phyloP scores from a whole-genome alignment of 2,888 invertebrate genomes.

The Mesorhabditis sp. region DNA sequence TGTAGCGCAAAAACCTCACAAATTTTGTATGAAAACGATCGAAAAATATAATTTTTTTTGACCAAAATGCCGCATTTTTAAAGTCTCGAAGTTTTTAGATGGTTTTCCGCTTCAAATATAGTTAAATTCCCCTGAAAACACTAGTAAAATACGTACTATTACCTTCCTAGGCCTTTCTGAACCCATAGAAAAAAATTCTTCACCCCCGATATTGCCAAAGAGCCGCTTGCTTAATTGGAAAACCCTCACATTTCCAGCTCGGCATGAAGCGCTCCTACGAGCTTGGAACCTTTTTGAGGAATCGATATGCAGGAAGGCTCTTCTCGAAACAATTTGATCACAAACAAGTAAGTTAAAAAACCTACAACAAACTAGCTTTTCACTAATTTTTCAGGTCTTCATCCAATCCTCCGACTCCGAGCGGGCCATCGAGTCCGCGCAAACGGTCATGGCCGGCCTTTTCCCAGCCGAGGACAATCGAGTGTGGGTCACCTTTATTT shows the following conservation, averaged over 20 bases:
- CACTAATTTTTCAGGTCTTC: slow-evolving; percentile 30
- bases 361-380: not conserved
- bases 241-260: slow-evolving; percentile 28
- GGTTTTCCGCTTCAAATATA: no score
- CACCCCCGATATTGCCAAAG: no score
- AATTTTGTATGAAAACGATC: no score
- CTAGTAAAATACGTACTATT: no score
- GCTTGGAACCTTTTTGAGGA: slow-evolving; percentile 27
- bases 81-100: no score
- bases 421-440: slow-evolving; percentile 73
- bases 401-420: slow-evolving; percentile 59
- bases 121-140: no score
- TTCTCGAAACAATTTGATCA: not conserved
- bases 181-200: no score
- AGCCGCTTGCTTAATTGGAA: no score
- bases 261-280: slow-evolving; percentile 30
- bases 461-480: slow-evolving; percentile 61
- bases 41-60: no score
- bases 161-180: no score
- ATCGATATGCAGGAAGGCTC: slow-evolving; percentile 20
- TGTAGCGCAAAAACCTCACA: no score
- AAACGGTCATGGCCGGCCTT: slow-evolving; percentile 76
- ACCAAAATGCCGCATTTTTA: no score
- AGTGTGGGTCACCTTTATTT: slow-evolving; percentile 25
- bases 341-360: not conserved